These are phyloP conservation scores for Hemicrepidius hirtus DNA, from an alignment of 2,888 invertebrate genomes.

Conservation along the genomic window DNA sequence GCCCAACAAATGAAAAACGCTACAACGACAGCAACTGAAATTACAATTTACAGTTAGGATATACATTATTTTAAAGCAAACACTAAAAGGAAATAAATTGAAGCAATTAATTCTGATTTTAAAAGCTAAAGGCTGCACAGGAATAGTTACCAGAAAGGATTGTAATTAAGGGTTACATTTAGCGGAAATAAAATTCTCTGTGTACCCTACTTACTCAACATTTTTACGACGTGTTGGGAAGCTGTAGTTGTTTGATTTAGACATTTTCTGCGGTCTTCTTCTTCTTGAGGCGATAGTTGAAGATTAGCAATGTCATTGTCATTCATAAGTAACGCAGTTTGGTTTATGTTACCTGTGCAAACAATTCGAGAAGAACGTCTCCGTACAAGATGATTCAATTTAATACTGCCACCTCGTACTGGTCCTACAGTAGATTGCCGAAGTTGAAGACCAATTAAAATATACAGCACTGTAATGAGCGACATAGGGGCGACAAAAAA, in stretches of 20 bases:
- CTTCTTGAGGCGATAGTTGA: conserved; percentile 59
- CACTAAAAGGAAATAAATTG: no score
- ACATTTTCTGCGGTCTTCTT: conserved; percentile 68
- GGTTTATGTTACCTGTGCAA: conserved; percentile 56
- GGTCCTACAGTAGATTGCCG: conserved; percentile 66
- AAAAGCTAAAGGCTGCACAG: no score
- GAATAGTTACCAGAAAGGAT: no score
- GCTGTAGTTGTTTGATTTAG: conserved; percentile 65
- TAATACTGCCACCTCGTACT: conserved; percentile 67
- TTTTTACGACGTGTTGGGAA: conserved; percentile 74
- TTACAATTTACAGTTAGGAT: background rate
- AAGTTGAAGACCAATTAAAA: conserved; percentile 71
- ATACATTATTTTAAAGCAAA: background rate
- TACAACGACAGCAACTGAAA: conserved; percentile 89
- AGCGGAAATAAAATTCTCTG: no score
- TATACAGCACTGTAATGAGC: conserved; percentile 76
- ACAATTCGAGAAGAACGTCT: conserved; percentile 61
- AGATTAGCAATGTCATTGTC: conserved; percentile 56
- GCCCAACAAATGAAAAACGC: conserved; percentile 94
- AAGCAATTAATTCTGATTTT: no score
- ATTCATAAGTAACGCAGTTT: conserved; percentile 57
- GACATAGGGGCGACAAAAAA: conserved; percentile 78
- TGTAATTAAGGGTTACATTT: background rate
- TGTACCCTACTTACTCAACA: conserved; percentile 78
- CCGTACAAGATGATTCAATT: conserved; percentile 65